Base-by-base conservation (phyloP, 2,113 vertebrate genomes). In the Suncus etruscus region DNA sequence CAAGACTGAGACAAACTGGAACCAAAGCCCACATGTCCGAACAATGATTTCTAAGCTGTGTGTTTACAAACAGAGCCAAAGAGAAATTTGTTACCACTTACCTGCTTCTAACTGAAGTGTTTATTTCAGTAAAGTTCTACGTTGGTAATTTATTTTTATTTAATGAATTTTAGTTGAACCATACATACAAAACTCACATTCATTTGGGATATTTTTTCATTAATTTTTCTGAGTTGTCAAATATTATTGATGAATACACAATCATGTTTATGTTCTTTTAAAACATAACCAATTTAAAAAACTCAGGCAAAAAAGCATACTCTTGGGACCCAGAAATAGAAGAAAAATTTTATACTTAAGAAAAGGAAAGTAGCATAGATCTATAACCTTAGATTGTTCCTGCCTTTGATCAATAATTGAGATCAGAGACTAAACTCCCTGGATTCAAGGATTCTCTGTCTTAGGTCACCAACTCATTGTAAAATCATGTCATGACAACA, bases 1-100 rank as follows among this genome's bases (percentile, higher is more conserved):
- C 18, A 86, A 90, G 22, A 70, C 2, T 16, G 76, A 91, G 95
- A 94, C 94, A 92, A 79, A 86, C 72, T 83, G 83, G 93, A 95
- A 94, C 86, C 80, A 29, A 61, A 88, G 70, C 47, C n/a, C 83
- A 65, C 86, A 92, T 91, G 89, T 86, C 80, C 68, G 61, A 94
- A 95, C 94, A 92, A 89, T 75, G 81, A 94, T 90, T 91, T 93
- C 90, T 61, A 90, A 86, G 31, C 80, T 89, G 77, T 94, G 77
- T 94, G 69, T 95, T 95, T 94, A 95, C 91, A 94, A 96, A 96
- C 93, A 96, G 90, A 91, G 69, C 86, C 68, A 72, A 81, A 76
- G 66, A 81, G 32, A 84, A 86, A 92, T 89, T 39, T 81, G 65
- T 75, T 77, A 50, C 68, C 50, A 45, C 69, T 77, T 31, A 25